A percentile compares a stretch with the other conserved stretches of the same genome.
Evolutionary conservation across 2,797 vertebrate genomes (phyloP).

Genomic region (Tangara arthus): DNA sequence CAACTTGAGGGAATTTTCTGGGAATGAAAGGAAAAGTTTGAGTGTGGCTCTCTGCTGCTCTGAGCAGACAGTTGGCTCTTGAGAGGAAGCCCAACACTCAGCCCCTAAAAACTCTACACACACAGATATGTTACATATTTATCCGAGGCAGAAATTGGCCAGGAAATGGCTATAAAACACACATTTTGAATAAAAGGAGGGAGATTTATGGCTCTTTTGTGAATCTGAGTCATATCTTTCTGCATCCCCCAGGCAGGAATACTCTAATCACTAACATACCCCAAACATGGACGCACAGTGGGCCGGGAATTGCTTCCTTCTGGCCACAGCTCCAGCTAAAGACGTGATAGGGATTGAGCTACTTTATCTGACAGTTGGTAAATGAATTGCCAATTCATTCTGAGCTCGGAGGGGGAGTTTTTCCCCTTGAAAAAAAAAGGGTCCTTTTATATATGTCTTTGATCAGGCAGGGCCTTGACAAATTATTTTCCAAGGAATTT

Average conservation of each 20-base stretch:
- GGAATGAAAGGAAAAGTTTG: neutral
- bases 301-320: slow-evolving; percentile 79
- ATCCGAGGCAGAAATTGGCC: slow-evolving; percentile 75
- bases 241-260: slow-evolving; percentile 73
- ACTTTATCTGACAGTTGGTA: slow-evolving; percentile 76
- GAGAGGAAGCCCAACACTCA: slow-evolving; percentile 13
- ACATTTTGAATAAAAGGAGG: slow-evolving; percentile 78
- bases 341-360: slow-evolving; percentile 71
- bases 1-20: neutral
- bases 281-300: slow-evolving; percentile 74
- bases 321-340: slow-evolving; percentile 69
- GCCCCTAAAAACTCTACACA: slow-evolving; percentile 37
- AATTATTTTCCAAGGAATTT: slow-evolving; percentile 80
- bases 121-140: slow-evolving; percentile 76
- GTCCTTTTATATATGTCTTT: slow-evolving; percentile 76
- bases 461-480: slow-evolving; percentile 77
- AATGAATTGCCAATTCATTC: slow-evolving; percentile 80
- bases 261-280: slow-evolving; percentile 82
- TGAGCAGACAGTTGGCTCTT: slow-evolving; percentile 16
- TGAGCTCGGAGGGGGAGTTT: slow-evolving; percentile 54
- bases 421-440: slow-evolving; percentile 24
- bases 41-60: neutral
- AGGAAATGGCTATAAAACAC: slow-evolving; percentile 79
- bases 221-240: slow-evolving; percentile 79
- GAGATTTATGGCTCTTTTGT: slow-evolving; percentile 80